Base-by-base conservation (phyloP, 1,140 invertebrate genomes). In the Aphelinus atriplicis region DNA sequence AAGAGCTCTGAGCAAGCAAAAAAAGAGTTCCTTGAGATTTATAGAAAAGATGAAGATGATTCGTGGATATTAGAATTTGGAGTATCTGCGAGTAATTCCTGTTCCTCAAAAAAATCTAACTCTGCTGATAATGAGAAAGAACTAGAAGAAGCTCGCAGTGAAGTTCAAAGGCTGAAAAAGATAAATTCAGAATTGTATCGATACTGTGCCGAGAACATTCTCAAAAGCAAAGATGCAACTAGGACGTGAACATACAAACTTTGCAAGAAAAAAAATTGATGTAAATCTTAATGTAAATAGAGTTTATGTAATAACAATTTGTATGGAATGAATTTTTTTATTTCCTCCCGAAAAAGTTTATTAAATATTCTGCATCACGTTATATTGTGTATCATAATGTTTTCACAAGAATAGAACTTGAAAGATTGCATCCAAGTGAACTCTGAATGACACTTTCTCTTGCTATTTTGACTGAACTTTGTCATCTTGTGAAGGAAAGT, bases 151-250 rank as follows among this genome's bases (percentile, higher is more conserved):
- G 76, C 84, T 51, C 79, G 78, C 45, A 75, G 79, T 2, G 88
- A 91, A 83, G 82, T 90, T n/a, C 66, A 84, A 5, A 81, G 76
- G 47, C 78, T 91, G 7, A 89, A 89, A 78, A 82, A 80, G 56
- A 83, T 87, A 7, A 91, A 91, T 78, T 75, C 82, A 7, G 81
- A 88, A 46, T 71, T 92, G 10, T 91, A 88, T 80, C 78, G 86
- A 50, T 89, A 86, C 80, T 81, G 86, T n/a, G 84, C 89, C 2
- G 86, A 88, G 80, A 85, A 79, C 58, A 79, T 85, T 26, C 51
- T 87, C 9, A 76, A 81, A 3, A 66, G 42, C 7, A 78, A 80
- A 26, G 26, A 26, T 3, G 5, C n/a, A 7, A 60, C 58, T 60
- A 1, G 26, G 9, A 43, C 58, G 26, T 60, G 9, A 45, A 60